These are phyloP conservation scores for Acanthopleura granulata DNA, from an alignment of 2,888 invertebrate genomes.

Conservation along the genomic window DNA sequence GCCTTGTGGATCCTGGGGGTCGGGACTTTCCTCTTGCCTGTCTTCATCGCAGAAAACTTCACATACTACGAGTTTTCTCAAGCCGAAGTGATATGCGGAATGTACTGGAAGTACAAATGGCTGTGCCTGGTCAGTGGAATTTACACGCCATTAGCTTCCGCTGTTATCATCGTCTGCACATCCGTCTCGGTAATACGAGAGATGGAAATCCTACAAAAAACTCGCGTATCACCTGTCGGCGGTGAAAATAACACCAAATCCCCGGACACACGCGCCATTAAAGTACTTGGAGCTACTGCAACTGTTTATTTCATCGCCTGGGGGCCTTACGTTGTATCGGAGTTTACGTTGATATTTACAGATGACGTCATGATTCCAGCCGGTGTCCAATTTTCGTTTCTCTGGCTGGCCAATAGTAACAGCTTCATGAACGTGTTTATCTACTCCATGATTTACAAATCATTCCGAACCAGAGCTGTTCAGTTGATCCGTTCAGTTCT, in stretches of 20 bases:
- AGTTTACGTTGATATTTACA: conserved; percentile 28
- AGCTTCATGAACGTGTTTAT: conserved; percentile 45
- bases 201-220: neutral
- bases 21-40: conserved; percentile 33
- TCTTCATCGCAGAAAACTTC: conserved; percentile 31
- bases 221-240: neutral
- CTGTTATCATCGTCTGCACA: conserved; percentile 32
- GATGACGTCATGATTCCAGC: conserved; percentile 25
- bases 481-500: neutral
- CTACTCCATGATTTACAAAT: conserved; percentile 35
- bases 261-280: conserved; percentile 27
- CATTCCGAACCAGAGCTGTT: conserved; percentile 31
- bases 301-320: conserved; percentile 38
- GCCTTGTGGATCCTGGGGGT: conserved; percentile 30
- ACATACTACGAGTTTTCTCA: conserved; percentile 30
- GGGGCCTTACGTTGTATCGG: conserved; percentile 42
- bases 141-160: conserved; percentile 39
- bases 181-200: conserved; percentile 29
- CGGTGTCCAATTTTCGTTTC: conserved; percentile 29
- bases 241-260: neutral
- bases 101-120: conserved; percentile 36
- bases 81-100: conserved; percentile 34
- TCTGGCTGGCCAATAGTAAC: conserved; percentile 43
- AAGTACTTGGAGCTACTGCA: conserved; percentile 35
- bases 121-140: conserved; percentile 34